These are phyloP conservation scores for Platygyra sinensis DNA, from an alignment of 64 coral and sea anemone species.

Conservation along the genomic window DNA sequence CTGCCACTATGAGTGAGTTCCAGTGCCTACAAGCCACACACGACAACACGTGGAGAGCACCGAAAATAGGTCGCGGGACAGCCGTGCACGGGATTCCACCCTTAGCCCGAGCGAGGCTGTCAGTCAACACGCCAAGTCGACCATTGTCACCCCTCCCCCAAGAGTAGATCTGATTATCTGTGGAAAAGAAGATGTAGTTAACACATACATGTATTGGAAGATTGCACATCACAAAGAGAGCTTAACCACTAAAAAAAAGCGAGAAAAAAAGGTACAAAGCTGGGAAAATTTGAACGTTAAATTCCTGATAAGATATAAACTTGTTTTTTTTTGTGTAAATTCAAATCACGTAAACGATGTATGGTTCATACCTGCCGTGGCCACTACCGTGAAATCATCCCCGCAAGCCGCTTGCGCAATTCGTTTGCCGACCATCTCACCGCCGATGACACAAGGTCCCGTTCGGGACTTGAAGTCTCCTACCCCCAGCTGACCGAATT, in stretches of 20 bases:
- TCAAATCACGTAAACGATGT: not conserved
- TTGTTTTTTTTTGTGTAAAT: not conserved
- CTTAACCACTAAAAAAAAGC: too few relatives aligned
- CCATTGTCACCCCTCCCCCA: slow-evolving; percentile 98
- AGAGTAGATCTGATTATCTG: slow-evolving; percentile 92
- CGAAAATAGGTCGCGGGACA: slow-evolving; percentile 93
- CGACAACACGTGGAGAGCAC: slow-evolving; percentile 86
- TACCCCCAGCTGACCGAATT: slow-evolving; percentile 87
- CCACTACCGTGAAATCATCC: slow-evolving; percentile 92
- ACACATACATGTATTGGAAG: too few relatives aligned
- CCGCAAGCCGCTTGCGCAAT: slow-evolving; percentile 88
- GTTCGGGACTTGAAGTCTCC: slow-evolving; percentile 83
- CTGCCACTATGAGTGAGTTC: slow-evolving; percentile 95
- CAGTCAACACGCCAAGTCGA: slow-evolving; percentile 82
- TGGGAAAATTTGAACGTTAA: too few relatives aligned
- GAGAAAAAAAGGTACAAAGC: too few relatives aligned
- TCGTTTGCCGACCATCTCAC: slow-evolving; percentile 84
- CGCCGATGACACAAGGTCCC: slow-evolving; percentile 77
- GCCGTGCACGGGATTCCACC: slow-evolving; percentile 84
- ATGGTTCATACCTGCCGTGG: slow-evolving; percentile 73
- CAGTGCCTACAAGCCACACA: slow-evolving; percentile 93
- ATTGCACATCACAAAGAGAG: too few relatives aligned
- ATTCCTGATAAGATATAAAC: too few relatives aligned
- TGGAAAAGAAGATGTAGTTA: not conserved
- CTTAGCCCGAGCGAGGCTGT: slow-evolving; percentile 65